Evolutionary conservation across 2,888 invertebrate species (phyloP).

Genomic region (Lithophane ornitopus): DNA sequence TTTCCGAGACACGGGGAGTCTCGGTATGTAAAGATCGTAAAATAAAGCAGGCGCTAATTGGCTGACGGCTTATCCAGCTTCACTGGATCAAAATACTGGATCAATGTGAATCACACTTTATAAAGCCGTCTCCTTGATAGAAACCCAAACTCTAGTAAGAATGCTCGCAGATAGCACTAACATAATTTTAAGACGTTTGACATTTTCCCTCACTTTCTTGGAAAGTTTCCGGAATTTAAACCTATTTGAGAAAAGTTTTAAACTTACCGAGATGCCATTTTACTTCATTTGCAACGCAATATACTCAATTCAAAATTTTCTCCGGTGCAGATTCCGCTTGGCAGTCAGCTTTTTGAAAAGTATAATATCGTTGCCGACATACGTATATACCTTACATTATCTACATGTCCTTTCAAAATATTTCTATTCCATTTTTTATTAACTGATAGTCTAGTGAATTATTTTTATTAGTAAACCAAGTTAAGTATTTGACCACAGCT

Average conservation of each 20-base stretch:
- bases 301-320: constrained; percentile 18
- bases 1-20: no score
- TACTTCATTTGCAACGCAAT: constrained; percentile 17
- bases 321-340: background rate
- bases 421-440: background rate
- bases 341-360: background rate
- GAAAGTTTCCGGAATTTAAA: constrained; percentile 34
- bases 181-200: constrained; percentile 15
- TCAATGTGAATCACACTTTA: background rate
- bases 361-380: background rate
- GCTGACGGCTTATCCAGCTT: background rate
- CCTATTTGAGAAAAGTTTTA: constrained; percentile 21
- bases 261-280: constrained; percentile 15
- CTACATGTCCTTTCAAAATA: background rate
- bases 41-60: background rate
- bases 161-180: background rate
- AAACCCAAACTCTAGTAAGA: background rate
- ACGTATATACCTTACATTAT: background rate
- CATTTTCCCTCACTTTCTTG: constrained; percentile 7
- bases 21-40: no score
- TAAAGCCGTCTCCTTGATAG: background rate
- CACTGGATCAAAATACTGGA: background rate
- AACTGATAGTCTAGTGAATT: no score
- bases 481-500: background rate
- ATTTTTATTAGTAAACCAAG: no score